phyloP scores from a whole-genome alignment of 2,888 invertebrate species.

The Suillia variegata region DNA sequence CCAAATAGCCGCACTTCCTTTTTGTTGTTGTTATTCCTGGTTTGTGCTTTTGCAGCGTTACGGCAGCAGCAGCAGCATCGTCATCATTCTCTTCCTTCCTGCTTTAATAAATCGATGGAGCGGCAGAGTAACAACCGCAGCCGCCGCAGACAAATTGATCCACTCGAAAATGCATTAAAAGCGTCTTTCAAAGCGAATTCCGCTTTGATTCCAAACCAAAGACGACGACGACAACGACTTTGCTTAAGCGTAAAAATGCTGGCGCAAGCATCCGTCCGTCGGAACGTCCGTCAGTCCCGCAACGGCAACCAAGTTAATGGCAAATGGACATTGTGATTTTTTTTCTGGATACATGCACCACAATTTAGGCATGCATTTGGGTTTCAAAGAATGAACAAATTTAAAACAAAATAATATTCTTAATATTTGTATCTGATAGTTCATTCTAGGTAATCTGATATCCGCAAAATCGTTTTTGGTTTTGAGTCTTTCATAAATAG shows the following conservation, averaged over 20 bases:
- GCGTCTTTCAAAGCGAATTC: conserved; percentile 32
- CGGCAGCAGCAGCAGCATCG: too few relatives aligned
- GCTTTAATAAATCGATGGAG: conserved; percentile 31
- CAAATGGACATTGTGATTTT: conserved; percentile 13
- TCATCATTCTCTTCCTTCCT: conserved; percentile 26
- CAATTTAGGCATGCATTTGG: not conserved
- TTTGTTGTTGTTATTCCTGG: not conserved
- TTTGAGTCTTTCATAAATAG: too few relatives aligned
- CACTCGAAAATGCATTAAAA: conserved; percentile 55
- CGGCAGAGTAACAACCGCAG: too few relatives aligned
- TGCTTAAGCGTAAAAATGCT: conserved; percentile 3
- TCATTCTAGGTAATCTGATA: too few relatives aligned
- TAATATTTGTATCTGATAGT: too few relatives aligned
- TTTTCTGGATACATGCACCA: not conserved
- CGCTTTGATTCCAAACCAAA: conserved; percentile 26
- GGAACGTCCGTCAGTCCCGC: conserved; percentile 8
- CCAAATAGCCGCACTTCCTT: not conserved
- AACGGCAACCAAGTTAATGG: conserved; percentile 16
- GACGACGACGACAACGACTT: conserved; percentile 9
- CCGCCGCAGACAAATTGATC: conserved; percentile 54
- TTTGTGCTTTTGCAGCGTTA: not conserved
- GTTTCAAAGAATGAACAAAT: too few relatives aligned
- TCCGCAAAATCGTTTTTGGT: too few relatives aligned
- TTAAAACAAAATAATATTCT: too few relatives aligned
- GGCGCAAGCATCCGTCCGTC: conserved; percentile 4